Base-by-base conservation (phyloP, 2,888 invertebrate species). In the Norana najaformis region DNA sequence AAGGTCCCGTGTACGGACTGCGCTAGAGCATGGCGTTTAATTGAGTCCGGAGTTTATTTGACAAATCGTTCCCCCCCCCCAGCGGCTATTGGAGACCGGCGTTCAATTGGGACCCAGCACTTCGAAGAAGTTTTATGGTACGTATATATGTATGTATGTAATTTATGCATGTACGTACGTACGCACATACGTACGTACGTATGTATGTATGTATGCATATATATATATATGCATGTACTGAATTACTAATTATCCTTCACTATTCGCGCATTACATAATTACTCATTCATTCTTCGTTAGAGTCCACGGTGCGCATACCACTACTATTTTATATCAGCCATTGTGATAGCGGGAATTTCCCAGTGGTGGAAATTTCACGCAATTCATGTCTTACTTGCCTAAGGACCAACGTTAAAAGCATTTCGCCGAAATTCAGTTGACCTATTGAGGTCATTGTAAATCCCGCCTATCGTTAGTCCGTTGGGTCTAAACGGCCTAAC, bases 201-300 rank as follows among this genome's bases (percentile, higher is more conserved):
- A 47, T 89, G 88, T 83, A 90, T 83, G 88, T 83, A 88, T 83
- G 88, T 83, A 88, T 83, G 88, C 38, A 89, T 83, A 89, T 41
- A 89, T 85, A 41, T 85, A 90, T 85, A 41, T 85, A 90, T 85
- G n/a, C 38, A 37, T 41, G 83, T 83, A 34, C 16, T 53, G 53
- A 53, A 23, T 53, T 53, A 23, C 18, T 23, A 30, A 34, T 20
- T 83, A 13, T 5, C 13, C 83, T 35, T 83, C 30, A 34, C 6
- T 36, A 85, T 36, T 85, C 23, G 35, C 85, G 23, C 23, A 35
- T 23, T 35, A 35, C 8, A 23, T 13, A 36, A 1, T 36, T 53
- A 53, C 53, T 53, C 53, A 53, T n/a, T n/a, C n/a, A n/a, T n/a
- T n/a, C n/a, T n/a, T n/a, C n/a, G n/a, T n/a, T n/a, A n/a, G n/a